phyloP scores from a whole-genome alignment of 2,888 invertebrate species.

The Drosophila nigricruria region DNA sequence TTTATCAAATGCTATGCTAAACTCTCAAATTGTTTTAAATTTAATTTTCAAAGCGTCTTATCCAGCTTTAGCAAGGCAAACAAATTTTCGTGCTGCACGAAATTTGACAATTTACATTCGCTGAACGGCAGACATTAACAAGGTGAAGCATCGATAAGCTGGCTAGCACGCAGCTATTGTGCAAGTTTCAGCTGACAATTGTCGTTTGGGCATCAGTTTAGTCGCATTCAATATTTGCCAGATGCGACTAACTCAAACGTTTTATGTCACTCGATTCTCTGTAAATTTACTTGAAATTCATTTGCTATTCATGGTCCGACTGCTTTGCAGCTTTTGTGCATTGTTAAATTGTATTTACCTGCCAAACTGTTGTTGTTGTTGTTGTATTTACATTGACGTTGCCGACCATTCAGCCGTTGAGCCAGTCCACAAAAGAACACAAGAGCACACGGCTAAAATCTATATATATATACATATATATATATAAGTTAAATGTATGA shows the following conservation, averaged over 20 bases:
- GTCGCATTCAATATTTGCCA: conserved; percentile 41
- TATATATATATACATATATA: too few relatives aligned
- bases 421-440: conserved; percentile 27
- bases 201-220: conserved; percentile 22
- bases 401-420: conserved; percentile 1
- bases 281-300: conserved; percentile 42
- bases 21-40: conserved; percentile 15
- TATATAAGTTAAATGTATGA: conserved; percentile 36
- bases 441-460: neutral
- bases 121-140: conserved; percentile 14
- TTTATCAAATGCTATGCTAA: neutral
- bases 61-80: conserved; percentile 1
- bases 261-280: conserved; percentile 28
- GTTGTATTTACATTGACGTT: conserved; percentile 31
- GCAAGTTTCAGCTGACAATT: conserved; percentile 3
- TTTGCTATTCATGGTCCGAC: conserved; percentile 22
- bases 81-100: conserved; percentile 4
- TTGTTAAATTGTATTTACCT: conserved; percentile 63
- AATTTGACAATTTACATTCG: neutral
- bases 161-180: conserved; percentile 15
- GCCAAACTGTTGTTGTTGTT: conserved; percentile 22
- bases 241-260: conserved; percentile 20
- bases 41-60: conserved; percentile 19
- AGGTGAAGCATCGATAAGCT: conserved; percentile 5
- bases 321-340: conserved; percentile 64